Base-by-base conservation (phyloP, 1,140 invertebrate genomes). In the Camponotus vicinus region DNA sequence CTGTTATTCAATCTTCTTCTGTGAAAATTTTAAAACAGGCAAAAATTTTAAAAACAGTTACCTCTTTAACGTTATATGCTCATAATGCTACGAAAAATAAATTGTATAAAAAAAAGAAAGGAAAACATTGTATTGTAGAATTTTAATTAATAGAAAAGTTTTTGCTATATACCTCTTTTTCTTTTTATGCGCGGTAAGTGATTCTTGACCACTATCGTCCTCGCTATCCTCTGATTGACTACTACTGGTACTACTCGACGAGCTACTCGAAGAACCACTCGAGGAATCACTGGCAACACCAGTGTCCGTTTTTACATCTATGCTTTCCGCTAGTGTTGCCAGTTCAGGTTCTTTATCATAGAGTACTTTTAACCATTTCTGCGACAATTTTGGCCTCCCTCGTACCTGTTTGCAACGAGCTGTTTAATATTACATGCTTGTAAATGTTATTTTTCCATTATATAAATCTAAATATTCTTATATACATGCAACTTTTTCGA, bases 261-360 rank as follows among this genome's bases (percentile, higher is more conserved):
- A 98, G 76, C 97, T 98, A 66, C 98, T 98, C 55, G 97, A 98
- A 11, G 98, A 98, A 89, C 98, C 98, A 91, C 98, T 98, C 0
- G 98, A 98, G 88, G 98, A 98, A 95, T 99, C 99, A 5, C 98
- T 99, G 13, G 98, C 98, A 42, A 99, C 97, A 8, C 99, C 98
- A 15, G 98, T 98, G 64, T 97, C 97, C 93, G 98, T 96, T 90
- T 96, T 97, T 40, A 99, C 95, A 95, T 99, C 98, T 91, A 99
- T 97, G 90, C 96, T 96, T 89, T 98, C 98, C 18, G 99, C 98
- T 34, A 99, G 94, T 57, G 96, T 96, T 18, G 98, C 98, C 71
- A 99, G 94, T 34, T 98, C 98, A 0, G 98, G 97, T 85, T 98
- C 97, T 92, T 97, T 97, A 87, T 96, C 96, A 94, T 96, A 93